A percentile compares a stretch with the other conserved stretches of the same genome.
Evolutionary conservation across 2,797 vertebrate species (phyloP).

Genomic region (Astyanax mexicanus): DNA sequence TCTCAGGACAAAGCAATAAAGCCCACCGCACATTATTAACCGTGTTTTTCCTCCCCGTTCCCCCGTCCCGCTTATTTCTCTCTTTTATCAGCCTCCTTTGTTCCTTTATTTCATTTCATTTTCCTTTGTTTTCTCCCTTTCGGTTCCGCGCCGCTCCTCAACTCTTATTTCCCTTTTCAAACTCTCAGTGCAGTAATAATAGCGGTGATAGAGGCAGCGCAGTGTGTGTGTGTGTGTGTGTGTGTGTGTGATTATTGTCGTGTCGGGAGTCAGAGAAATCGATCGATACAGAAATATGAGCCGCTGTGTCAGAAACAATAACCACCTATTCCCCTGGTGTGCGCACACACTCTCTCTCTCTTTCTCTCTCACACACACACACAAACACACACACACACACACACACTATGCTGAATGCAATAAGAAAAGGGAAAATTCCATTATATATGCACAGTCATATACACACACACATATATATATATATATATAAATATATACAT

Average conservation of each 20-base stretch:
- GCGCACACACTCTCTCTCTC: no score
- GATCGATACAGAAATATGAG: constrained; percentile 97
- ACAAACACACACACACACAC: constrained; percentile 38
- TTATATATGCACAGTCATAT: constrained; percentile 44
- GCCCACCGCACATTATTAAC: not conserved
- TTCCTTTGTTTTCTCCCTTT: constrained; percentile 39
- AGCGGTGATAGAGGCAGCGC: constrained; percentile 47
- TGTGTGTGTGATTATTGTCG: constrained; percentile 88
- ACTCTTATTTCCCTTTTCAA: constrained; percentile 50
- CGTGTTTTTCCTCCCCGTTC: constrained; percentile 30
- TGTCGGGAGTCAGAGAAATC: constrained; percentile 98
- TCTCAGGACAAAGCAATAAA: constrained; percentile 21
- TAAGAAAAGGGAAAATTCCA: constrained; percentile 34
- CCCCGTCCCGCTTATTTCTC: constrained; percentile 35
- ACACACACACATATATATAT: constrained; percentile 49
- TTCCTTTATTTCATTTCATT: constrained; percentile 41
- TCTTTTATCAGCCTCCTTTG: constrained; percentile 24
- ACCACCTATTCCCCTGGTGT: constrained; percentile 77
- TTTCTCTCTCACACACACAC: constrained; percentile 64
- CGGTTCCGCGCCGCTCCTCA: constrained; percentile 48
- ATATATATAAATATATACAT: no score
- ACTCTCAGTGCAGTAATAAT: constrained; percentile 56
- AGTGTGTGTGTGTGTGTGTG: constrained; percentile 39
- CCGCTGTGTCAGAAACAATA: constrained; percentile 96
- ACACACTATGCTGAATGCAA: constrained; percentile 64